Evolutionary conservation across 2,113 vertebrate species (phyloP), one percentile per base, ranked within the genome.

Genomic region (Ahaetulla prasina): DNA sequence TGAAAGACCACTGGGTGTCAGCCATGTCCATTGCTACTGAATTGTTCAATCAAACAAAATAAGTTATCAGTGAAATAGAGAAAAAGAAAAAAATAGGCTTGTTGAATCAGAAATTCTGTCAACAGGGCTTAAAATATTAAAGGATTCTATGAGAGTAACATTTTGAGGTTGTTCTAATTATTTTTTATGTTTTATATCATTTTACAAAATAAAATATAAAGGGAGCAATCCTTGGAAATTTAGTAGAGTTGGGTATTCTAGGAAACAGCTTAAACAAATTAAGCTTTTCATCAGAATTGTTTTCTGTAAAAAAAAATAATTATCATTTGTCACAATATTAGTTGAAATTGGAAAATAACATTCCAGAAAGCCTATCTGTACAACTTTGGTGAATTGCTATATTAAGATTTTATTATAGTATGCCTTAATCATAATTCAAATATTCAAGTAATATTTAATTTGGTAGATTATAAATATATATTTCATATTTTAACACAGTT

Each of bases 1-100:
- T 94, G 63, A 87, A 92, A 10, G 23, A 95, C 74, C 39, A 89
- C 87, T 94, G 94, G 85, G 52, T 94, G 84, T 88, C 87, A 93
- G 57, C 80, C 52, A 88, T 3, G 27, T 91, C 30, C 91, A 89
- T 96, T 86, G 52, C n/a, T 94, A 91, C 43, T 95, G 14, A 92
- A 3, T 35, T 93, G 54, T 90, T 91, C 14, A 85, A 4, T 47
- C 10, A 86, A 93, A 87, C 93, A 85, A 93, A 94, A 92, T 89
- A 92, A 11, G 91, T 92, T 27, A 20, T 85, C 86, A 85, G 9
- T 57, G 87, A 74, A 49, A 50, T 39, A n/a, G 94, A 95, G 16
- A 54, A 89, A 0, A 68, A 35, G 30, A 68, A 68, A 68, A 68
- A 12, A 35, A 6, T 43, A 91, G 30, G 22, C 87, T 49, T 89